Conservation (phyloP, 2,797 vertebrate species). For the Chromobotia macracanthus region DNA sequence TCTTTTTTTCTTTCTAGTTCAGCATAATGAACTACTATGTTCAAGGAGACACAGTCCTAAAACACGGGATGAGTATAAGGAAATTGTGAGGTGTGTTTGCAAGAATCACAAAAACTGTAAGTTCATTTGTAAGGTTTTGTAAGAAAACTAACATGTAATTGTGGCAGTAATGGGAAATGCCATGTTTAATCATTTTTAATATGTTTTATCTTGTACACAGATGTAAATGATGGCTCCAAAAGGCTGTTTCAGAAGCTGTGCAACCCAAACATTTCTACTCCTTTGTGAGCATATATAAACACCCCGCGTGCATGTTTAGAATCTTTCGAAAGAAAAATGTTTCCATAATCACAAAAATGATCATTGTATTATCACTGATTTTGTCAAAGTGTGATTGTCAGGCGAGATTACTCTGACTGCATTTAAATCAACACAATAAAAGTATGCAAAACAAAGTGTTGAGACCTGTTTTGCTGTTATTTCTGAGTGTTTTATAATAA, state of each 20-base stretch:
- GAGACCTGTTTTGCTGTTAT: constrained; percentile 6
- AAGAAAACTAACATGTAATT: not conserved
- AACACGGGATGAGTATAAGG: no score
- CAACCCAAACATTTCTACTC: not conserved
- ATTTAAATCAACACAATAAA: constrained; percentile 10
- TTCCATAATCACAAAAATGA: no score
- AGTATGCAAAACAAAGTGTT: not conserved
- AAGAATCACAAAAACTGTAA: not conserved
- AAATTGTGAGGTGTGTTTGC: not conserved
- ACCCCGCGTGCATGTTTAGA: not conserved
- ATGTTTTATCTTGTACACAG: not conserved
- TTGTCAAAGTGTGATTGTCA: no score
- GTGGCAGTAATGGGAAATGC: not conserved
- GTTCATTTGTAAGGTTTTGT: not conserved
- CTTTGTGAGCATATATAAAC: constrained; percentile 14
- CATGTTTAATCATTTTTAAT: not conserved
- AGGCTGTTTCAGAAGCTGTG: not conserved
- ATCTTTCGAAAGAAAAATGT: not conserved
- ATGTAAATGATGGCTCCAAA: not conserved
- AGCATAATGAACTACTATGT: not conserved
- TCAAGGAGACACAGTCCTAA: not conserved
- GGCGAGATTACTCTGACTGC: not conserved
- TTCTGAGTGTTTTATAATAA: not conserved
- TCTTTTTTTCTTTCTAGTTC: constrained; percentile 8
- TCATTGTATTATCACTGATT: no score